A percentile compares a stretch with the other conserved stretches of the same genome.
Conservation (phyloP, 2,797 vertebrate genomes). For the Silurus aristotelis region DNA sequence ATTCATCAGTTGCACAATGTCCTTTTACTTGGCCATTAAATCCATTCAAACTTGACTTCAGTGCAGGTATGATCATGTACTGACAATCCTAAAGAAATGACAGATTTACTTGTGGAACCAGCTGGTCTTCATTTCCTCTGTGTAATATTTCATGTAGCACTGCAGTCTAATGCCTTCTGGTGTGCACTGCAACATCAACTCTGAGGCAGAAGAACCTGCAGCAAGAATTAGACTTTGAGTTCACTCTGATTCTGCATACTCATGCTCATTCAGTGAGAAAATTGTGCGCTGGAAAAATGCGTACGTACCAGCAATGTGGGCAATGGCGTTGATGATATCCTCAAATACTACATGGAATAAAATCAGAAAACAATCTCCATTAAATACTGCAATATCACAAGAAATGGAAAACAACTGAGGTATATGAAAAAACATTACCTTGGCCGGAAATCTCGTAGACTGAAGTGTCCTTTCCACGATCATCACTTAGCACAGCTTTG, state of each 20-base stretch:
- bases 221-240: neutral
- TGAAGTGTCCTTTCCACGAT: constrained; percentile 90
- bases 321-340: constrained; percentile 87
- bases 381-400: neutral
- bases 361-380: neutral
- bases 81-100: neutral
- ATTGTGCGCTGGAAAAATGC: neutral
- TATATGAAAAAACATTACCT: constrained; percentile 70
- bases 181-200: constrained; percentile 90
- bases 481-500: constrained; percentile 87
- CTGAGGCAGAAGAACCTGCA: constrained; percentile 87
- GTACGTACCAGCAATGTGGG: constrained; percentile 82
- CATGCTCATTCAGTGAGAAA: neutral
- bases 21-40: neutral
- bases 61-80: neutral
- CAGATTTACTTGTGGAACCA: constrained; percentile 86
- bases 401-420: neutral
- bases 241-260: neutral
- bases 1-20: neutral
- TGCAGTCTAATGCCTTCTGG: constrained; percentile 94
- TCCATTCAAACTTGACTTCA: neutral
- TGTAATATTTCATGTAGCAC: constrained; percentile 94
- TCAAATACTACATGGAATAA: constrained; percentile 82
- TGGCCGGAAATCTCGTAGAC: constrained; percentile 84
- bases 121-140: constrained; percentile 90